These are phyloP conservation scores for Anneissia japonica DNA, from an alignment of 35 echinoderm and acorn worm species.

Conservation along the genomic window DNA sequence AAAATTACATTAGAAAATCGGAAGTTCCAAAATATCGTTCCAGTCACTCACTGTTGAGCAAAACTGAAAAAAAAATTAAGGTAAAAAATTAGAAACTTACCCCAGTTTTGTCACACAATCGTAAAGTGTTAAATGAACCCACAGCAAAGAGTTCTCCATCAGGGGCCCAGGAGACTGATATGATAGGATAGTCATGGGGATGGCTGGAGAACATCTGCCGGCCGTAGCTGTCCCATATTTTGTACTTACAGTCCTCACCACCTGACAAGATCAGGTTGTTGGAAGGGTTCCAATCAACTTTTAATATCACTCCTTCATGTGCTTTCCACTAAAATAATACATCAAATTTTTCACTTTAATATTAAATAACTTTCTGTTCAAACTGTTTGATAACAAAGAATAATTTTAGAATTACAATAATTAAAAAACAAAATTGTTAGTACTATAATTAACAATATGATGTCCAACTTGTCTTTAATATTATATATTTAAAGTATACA, in stretches of 20 bases:
- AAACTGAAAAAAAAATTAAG: no score
- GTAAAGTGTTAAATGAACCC: constrained; percentile 90
- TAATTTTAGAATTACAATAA: no score
- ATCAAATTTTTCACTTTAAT: no score
- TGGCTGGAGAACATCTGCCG: constrained; percentile 80
- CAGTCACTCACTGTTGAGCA: background rate
- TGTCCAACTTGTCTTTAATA: no score
- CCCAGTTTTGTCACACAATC: constrained; percentile 94
- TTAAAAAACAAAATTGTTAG: no score
- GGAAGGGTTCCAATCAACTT: constrained; percentile 96
- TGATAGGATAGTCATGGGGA: constrained; percentile 89
- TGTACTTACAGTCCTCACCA: constrained; percentile 86
- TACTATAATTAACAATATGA: no score
- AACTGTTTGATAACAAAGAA: no score
- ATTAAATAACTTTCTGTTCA: no score
- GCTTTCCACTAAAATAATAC: constrained; percentile 85
- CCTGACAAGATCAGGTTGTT: constrained; percentile 95
- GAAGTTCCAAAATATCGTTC: no score
- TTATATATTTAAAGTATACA: no score
- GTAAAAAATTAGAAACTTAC: no score
- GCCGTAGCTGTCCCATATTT: constrained; percentile 91
- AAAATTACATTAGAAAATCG: no score
- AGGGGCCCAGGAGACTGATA: constrained; percentile 89
- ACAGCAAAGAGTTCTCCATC: constrained; percentile 95
- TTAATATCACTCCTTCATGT: constrained; percentile 97